Percentiles rank a stretch among this genome's conserved stretches.
phyloP scores from a whole-genome alignment of 2,113 vertebrate genomes.

The Mustela nigripes region DNA sequence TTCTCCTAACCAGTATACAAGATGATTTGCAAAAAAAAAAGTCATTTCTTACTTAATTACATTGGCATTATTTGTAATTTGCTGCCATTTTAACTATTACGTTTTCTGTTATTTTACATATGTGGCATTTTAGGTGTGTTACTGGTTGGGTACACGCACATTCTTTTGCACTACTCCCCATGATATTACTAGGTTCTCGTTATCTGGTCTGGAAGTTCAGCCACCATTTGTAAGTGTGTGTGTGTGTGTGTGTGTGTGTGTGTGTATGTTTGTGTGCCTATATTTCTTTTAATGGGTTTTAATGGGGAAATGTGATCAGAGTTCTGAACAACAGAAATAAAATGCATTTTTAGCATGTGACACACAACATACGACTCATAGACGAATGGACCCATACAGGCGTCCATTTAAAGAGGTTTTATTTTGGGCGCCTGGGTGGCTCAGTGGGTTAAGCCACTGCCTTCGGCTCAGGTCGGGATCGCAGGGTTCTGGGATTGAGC shows the following conservation, averaged over 20 bases:
- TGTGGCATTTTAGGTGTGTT: background rate
- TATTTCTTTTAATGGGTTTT: background rate
- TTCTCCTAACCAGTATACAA: background rate
- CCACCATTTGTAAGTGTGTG: background rate
- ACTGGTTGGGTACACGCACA: background rate
- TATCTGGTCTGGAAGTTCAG: background rate
- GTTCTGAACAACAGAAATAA: slow-evolving; percentile 30
- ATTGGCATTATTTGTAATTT: slow-evolving; percentile 33
- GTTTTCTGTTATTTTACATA: slow-evolving; percentile 23
- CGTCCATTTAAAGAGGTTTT: slow-evolving; percentile 48
- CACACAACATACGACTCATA: background rate
- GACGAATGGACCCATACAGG: background rate
- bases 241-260: background rate
- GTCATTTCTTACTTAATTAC: background rate
- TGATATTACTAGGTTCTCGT: background rate
- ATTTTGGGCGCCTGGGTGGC: background rate
- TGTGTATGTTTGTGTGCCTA: no score
- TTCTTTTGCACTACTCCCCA: background rate
- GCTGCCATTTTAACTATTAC: background rate
- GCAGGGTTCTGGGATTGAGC: no score
- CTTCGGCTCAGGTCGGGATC: no score
- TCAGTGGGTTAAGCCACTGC: no score
- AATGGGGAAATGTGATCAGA: background rate
- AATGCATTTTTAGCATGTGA: slow-evolving; percentile 29
- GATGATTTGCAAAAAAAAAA: background rate